These are phyloP conservation scores for Cynaeus angustus DNA, from an alignment of 2,888 invertebrate genomes.

Conservation along the genomic window DNA sequence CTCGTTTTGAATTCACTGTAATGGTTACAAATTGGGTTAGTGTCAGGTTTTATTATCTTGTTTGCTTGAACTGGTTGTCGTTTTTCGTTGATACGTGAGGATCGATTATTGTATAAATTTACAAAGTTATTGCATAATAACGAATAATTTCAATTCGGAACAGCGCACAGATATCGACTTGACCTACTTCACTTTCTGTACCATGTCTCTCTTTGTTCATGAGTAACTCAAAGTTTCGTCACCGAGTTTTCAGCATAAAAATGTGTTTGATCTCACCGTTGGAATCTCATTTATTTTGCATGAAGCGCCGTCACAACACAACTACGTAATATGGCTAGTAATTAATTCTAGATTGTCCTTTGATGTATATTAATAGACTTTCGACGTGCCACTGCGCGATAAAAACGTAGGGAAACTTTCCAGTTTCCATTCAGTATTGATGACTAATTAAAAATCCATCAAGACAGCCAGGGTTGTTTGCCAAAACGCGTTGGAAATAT, in stretches of 20 bases:
- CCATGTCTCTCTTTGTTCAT: background rate
- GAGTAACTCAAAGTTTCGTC: slow-evolving; percentile 7
- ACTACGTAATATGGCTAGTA: background rate
- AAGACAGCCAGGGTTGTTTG: slow-evolving; percentile 36
- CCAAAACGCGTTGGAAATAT: slow-evolving; percentile 24
- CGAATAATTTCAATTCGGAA: slow-evolving; percentile 25
- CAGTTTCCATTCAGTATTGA: slow-evolving; percentile 25
- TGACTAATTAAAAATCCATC: slow-evolving; percentile 47
- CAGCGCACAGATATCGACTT: slow-evolving; percentile 13
- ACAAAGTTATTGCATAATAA: slow-evolving; percentile 1
- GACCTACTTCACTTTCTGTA: slow-evolving; percentile 18
- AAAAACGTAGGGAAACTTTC: background rate
- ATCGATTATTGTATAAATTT: slow-evolving; percentile 4
- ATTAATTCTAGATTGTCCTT: slow-evolving; percentile 6
- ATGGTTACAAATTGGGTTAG: slow-evolving; percentile 4
- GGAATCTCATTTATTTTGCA: slow-evolving; percentile 6
- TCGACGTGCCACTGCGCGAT: background rate
- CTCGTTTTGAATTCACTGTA: background rate
- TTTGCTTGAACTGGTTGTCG: slow-evolving; percentile 9
- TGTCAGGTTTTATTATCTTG: slow-evolving; percentile 13
- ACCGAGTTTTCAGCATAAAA: slow-evolving; percentile 3
- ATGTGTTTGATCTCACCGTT: slow-evolving; percentile 1
- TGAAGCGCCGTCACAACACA: slow-evolving; percentile 11
- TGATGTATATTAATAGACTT: slow-evolving; percentile 7
- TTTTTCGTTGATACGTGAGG: background rate